Base-by-base conservation (phyloP, 2,797 vertebrate genomes). In the Protonibea diacanthus region DNA sequence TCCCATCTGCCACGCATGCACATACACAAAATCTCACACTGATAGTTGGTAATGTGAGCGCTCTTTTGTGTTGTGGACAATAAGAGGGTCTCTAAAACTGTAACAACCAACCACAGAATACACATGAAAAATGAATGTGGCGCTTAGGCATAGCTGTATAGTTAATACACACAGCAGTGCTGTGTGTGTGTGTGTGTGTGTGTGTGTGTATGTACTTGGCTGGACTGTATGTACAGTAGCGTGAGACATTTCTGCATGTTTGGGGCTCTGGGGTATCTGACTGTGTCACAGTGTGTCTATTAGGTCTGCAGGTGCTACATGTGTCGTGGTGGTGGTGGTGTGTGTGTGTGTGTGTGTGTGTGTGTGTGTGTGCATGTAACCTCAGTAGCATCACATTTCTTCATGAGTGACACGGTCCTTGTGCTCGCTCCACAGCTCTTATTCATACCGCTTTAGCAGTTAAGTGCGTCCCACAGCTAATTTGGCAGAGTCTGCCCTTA, bases 1-100 rank as follows among this genome's bases (percentile, higher is more conserved):
- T 93, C 89, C 93, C 95, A 95, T 94, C 94, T 95, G 94, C 92
- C 84, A 82, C 85, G 85, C 86, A 80, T 38, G 61, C 85, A 63
- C 79, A 71, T 12, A 87, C 76, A 87, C 80, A 75, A 3, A 65
- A 27, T 67, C 84, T 65, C 83, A 61, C 81, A 81, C 71, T 83
- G 76, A 87, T 69, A 74, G 80, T 44, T 49, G 70, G 79, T 77
- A 86, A 82, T 78, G 62, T 71, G 85, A 88, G 80, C 33, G 0
- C 73, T 60, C 67, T 44, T 81, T 86, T 86, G 76, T 86, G 70
- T 78, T 69, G 57, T 67, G 81, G 88, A 86, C 89, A 86, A 86
- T 69, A 44, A 74, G 75, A 79, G 42, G 13, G n/a, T 77, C 71
- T 82, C 57, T 53, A 68, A 80, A 86, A 71, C 45, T 82, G 71